phyloP scores from a whole-genome alignment of 2,888 invertebrate genomes.

The Morpho achilles region DNA sequence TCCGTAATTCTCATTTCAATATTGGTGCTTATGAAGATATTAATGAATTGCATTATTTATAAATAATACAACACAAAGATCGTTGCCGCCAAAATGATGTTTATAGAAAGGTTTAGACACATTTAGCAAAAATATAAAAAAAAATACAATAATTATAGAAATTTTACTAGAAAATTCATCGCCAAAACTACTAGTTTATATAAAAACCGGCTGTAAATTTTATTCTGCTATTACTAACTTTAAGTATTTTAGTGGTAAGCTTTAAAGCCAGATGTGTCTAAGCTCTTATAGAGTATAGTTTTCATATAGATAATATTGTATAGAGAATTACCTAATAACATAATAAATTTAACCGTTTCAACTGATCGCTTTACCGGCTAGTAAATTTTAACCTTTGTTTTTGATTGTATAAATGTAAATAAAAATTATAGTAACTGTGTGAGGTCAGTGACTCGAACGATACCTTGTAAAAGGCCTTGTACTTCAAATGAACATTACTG shows the following conservation, averaged over 20 bases:
- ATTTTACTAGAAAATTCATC: no score
- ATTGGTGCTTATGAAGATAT: constrained; percentile 60
- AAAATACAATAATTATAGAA: no score
- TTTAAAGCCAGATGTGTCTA: constrained; percentile 12
- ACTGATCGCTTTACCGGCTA: constrained; percentile 28
- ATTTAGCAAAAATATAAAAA: constrained; percentile 5
- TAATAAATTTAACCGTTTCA: constrained; percentile 9
- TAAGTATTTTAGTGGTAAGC: no score
- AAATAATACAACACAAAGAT: constrained; percentile 28
- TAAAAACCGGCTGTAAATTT: background rate
- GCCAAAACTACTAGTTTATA: background rate
- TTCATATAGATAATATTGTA: constrained; percentile 12
- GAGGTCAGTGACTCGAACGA: background rate
- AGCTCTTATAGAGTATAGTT: background rate
- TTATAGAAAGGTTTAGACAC: constrained; percentile 9
- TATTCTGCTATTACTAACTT: no score
- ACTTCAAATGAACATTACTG: no score
- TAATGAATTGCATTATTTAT: constrained; percentile 39
- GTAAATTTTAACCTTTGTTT: constrained; percentile 20
- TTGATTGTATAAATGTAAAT: constrained; percentile 35
- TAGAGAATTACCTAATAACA: constrained; percentile 6
- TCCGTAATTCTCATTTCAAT: constrained; percentile 36
- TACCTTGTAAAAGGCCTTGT: background rate
- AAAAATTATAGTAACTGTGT: constrained; percentile 11
- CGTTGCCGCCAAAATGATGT: constrained; percentile 14